These are phyloP conservation scores for Tretioscincus oriximinensis DNA, from an alignment of 2,113 vertebrate genomes.

Conservation along the genomic window DNA sequence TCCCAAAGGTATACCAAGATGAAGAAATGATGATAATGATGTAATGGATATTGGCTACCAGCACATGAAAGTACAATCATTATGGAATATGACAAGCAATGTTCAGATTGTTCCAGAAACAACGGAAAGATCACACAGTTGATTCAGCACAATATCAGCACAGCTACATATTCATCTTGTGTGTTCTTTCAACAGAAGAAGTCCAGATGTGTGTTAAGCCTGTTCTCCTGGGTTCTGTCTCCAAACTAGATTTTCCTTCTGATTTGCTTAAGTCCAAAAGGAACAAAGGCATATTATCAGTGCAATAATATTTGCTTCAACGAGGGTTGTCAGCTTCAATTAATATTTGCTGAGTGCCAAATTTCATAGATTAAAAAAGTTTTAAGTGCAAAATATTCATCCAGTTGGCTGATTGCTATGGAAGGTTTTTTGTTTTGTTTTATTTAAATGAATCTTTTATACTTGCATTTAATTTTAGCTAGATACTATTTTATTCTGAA, in stretches of 20 bases:
- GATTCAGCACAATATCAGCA: not conserved
- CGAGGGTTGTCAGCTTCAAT: slow-evolving; percentile 11
- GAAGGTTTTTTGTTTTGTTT: not conserved
- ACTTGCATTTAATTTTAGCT: not conserved
- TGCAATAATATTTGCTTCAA: not conserved
- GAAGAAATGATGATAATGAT: not conserved
- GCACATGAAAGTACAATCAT: not conserved
- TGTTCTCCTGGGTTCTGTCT: not conserved
- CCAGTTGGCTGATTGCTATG: slow-evolving; percentile 5
- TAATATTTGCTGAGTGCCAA: not conserved
- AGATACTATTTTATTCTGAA: slow-evolving; percentile 1
- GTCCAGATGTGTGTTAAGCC: not conserved
- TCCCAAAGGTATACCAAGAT: too few relatives aligned
- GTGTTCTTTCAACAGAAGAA: slow-evolving; percentile 13
- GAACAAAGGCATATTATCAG: not conserved
- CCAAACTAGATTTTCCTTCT: not conserved
- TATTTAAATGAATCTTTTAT: not conserved
- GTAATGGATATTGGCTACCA: slow-evolving; percentile 3
- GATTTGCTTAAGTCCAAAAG: not conserved
- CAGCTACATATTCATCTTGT: slow-evolving; percentile 16
- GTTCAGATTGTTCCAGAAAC: slow-evolving; percentile 18
- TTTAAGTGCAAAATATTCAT: not conserved
- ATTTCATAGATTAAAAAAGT: not conserved
- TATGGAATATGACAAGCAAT: slow-evolving; percentile 9
- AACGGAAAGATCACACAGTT: slow-evolving; percentile 7